Evolutionary conservation across 2,113 vertebrate species (phyloP).

Genomic region (Antennarius striatus): DNA sequence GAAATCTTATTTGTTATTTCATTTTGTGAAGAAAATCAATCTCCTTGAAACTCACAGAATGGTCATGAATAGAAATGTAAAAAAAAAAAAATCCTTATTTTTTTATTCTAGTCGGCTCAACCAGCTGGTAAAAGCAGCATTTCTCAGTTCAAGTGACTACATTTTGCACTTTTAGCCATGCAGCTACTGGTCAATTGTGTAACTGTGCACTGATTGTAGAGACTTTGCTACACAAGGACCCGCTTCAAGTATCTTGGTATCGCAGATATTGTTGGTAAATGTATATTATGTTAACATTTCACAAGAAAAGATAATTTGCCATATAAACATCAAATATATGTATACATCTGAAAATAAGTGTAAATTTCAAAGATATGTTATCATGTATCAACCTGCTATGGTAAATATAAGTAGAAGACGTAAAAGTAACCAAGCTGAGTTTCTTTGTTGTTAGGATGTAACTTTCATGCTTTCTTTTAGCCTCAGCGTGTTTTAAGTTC

Average conservation of each 20-base stretch:
- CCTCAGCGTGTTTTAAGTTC: slow-evolving; percentile 35
- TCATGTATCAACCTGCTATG: not conserved
- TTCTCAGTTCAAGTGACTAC: slow-evolving; percentile 18
- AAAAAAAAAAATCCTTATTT: not conserved
- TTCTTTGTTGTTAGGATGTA: not conserved
- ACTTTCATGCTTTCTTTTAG: slow-evolving; percentile 37
- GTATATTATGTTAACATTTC: not conserved
- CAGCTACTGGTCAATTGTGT: slow-evolving; percentile 34
- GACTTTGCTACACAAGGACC: not conserved
- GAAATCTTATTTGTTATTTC: not conserved
- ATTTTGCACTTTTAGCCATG: slow-evolving; percentile 46
- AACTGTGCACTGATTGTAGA: slow-evolving; percentile 2
- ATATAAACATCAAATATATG: too few relatives aligned
- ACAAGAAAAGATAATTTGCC: too few relatives aligned
- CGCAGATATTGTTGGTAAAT: slow-evolving; percentile 15
- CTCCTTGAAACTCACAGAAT: not conserved
- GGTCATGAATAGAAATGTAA: not conserved
- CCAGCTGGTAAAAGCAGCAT: not conserved
- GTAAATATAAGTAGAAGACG: not conserved
- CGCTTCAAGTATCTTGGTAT: slow-evolving; percentile 1
- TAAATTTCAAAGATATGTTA: not conserved
- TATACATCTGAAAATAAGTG: too few relatives aligned
- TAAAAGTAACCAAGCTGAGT: slow-evolving; percentile 6
- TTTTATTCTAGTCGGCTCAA: not conserved
- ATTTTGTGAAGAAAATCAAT: slow-evolving; percentile 1